Evolutionary conservation across 2,797 vertebrate genomes (phyloP).

Genomic region (Onychomys leucogaster): DNA sequence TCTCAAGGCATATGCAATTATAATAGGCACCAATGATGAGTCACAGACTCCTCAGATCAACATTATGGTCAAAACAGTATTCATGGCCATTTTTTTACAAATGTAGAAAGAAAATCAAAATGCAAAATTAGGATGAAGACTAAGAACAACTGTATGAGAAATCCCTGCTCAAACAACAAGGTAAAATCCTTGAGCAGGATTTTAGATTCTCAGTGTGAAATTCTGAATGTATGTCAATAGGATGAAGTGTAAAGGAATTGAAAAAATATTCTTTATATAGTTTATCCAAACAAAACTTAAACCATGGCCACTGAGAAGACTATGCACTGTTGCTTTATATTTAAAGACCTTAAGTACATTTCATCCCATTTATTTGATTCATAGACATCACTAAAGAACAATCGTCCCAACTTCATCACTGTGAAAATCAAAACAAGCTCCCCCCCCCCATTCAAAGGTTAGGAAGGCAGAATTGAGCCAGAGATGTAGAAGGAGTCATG

Average conservation of each 20-base stretch:
- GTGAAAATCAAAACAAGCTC: not conserved
- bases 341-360: not conserved
- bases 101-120: not conserved
- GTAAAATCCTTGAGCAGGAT: not conserved
- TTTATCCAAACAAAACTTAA: not conserved
- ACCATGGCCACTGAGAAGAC: not conserved
- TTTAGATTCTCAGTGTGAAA: conserved; percentile 8
- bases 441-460: not conserved
- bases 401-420: not conserved
- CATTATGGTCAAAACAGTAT: too few species aligned
- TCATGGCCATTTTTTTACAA: not conserved
- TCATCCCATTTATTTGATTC: not conserved
- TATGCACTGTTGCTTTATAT: not conserved
- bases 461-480: not conserved
- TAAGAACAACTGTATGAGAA: not conserved
- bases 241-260: not conserved
- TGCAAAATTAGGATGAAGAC: not conserved
- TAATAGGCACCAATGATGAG: not conserved
- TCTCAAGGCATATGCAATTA: too few species aligned
- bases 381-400: conserved; percentile 41
- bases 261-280: not conserved
- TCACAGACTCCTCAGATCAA: not conserved
- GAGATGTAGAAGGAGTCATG: not conserved
- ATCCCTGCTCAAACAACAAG: not conserved
- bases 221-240: not conserved